phyloP scores from a whole-genome alignment of 1,140 invertebrate species.

The Philaenus spumarius region DNA sequence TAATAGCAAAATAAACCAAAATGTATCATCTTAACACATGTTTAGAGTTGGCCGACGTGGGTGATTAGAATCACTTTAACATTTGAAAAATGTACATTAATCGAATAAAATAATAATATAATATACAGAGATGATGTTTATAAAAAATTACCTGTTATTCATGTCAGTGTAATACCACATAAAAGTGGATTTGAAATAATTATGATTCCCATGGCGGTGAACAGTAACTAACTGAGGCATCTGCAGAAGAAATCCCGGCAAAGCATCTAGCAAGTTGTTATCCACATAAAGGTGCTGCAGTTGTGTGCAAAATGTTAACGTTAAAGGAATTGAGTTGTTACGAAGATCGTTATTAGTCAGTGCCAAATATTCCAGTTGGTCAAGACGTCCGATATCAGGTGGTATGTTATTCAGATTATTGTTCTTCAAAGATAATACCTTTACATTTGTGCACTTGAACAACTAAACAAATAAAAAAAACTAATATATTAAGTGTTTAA shows the following conservation, averaged over 20 bases:
- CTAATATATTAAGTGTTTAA: too few relatives aligned
- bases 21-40: too few relatives aligned
- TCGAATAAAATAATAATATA: too few relatives aligned
- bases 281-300: conserved; percentile 41
- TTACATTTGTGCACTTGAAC: conserved; percentile 39
- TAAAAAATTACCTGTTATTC: conserved; percentile 39
- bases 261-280: conserved; percentile 45
- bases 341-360: conserved; percentile 46
- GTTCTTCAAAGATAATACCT: conserved; percentile 41
- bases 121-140: too few relatives aligned
- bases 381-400: conserved; percentile 42
- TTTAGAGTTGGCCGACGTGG: too few relatives aligned
- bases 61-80: too few relatives aligned
- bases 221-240: conserved; percentile 43
- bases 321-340: conserved; percentile 44
- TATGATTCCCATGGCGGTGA: conserved; percentile 48
- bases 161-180: conserved; percentile 49
- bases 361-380: conserved; percentile 41
- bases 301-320: conserved; percentile 41
- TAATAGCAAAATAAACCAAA: too few relatives aligned
- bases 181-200: conserved; percentile 49
- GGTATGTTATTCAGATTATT: conserved; percentile 43
- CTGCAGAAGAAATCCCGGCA: conserved; percentile 43
- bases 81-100: too few relatives aligned
- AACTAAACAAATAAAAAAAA: conserved; percentile 34